phyloP scores from a whole-genome alignment of 2,113 vertebrate species.

The Thinocorus orbignyianus region DNA sequence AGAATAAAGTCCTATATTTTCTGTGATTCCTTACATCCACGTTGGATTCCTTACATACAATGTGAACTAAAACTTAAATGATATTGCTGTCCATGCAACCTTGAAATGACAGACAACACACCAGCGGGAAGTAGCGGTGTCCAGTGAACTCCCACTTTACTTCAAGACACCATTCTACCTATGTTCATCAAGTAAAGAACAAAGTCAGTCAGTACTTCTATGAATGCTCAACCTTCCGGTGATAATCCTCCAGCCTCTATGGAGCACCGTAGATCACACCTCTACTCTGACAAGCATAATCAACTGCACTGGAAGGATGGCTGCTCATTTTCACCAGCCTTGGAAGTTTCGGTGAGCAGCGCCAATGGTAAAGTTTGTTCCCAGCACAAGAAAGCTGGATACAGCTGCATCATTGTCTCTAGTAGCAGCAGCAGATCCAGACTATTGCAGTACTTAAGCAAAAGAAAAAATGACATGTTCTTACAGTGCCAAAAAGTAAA shows the following conservation, averaged over 20 bases:
- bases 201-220: not conserved
- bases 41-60: not conserved
- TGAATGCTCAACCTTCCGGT: not conserved
- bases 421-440: not conserved
- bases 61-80: not conserved
- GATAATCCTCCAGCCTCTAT: not conserved
- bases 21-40: not conserved
- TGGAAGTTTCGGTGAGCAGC: not conserved
- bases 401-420: not conserved
- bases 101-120: not conserved
- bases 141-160: not conserved
- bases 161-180: not conserved
- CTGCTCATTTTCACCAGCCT: not conserved
- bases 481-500: constrained; percentile 6
- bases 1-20: not conserved
- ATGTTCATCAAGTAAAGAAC: not conserved
- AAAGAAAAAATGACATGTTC: not conserved
- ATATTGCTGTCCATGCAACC: not conserved
- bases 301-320: not conserved
- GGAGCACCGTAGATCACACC: not conserved
- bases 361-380: not conserved
- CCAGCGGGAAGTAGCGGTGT: not conserved
- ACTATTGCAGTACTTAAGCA: not conserved
- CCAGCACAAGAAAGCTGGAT: not conserved
- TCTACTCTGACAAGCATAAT: not conserved